These are phyloP conservation scores for Hipposideros armiger DNA, from an alignment of 2,113 vertebrate genomes.

Conservation along the genomic window DNA sequence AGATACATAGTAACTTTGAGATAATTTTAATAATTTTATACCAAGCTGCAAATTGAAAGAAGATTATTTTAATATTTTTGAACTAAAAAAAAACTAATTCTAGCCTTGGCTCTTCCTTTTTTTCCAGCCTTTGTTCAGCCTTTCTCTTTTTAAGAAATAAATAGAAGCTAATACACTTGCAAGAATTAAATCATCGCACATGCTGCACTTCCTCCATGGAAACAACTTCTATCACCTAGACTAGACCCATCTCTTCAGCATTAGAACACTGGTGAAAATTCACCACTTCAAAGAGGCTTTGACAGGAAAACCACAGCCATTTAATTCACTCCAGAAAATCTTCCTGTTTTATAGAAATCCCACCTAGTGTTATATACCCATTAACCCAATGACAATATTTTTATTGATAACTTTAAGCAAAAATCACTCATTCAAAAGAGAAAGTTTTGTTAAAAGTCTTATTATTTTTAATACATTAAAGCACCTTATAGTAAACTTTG, in stretches of 20 bases:
- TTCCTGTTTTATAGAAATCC: background rate
- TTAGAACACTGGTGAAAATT: background rate
- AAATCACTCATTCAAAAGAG: background rate
- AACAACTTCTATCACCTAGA: background rate
- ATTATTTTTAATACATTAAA: background rate
- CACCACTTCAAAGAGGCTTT: background rate
- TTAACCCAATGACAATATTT: background rate
- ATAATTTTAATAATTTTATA: background rate
- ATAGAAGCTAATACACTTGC: background rate
- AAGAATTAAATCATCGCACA: background rate
- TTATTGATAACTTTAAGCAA: background rate
- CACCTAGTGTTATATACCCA: background rate
- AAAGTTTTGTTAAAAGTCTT: background rate
- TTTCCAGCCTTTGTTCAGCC: background rate
- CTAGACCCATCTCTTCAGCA: background rate
- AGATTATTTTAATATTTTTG: background rate
- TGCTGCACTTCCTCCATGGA: background rate
- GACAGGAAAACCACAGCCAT: background rate
- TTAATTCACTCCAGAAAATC: background rate
- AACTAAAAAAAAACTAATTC: background rate
- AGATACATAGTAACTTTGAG: background rate
- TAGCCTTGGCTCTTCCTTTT: background rate
- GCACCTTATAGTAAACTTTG: background rate
- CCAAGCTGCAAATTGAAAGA: background rate
- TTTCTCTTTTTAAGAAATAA: constrained; percentile 18